A percentile compares a stretch with the other conserved stretches of the same genome.
Evolutionary conservation across 2,888 invertebrate genomes (phyloP).

Genomic region (Lasioglossum leucozonium): DNA sequence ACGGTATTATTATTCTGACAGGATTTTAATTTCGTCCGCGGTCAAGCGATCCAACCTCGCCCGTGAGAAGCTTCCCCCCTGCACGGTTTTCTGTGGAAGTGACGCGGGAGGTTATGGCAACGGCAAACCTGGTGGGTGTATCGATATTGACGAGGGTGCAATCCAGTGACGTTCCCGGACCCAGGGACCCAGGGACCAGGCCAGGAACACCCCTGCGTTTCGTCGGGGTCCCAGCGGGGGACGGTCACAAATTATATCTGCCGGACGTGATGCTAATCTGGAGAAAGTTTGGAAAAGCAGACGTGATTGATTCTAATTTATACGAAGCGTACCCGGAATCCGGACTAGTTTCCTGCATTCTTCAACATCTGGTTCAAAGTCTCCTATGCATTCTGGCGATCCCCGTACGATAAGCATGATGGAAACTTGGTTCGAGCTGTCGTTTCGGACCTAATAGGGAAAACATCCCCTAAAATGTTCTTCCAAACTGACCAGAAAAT

Average conservation of each 20-base stretch:
- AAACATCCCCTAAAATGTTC: neutral
- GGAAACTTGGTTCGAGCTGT: neutral
- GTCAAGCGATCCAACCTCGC: slow-evolving; percentile 61
- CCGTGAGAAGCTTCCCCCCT: slow-evolving; percentile 61
- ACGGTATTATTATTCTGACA: slow-evolving; percentile 83
- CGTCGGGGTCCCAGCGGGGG: slow-evolving; percentile 78
- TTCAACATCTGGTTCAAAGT: neutral
- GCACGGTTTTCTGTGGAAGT: slow-evolving; percentile 58
- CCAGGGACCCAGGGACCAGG: slow-evolving; percentile 67
- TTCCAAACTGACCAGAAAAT: neutral
- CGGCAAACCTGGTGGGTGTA: slow-evolving; percentile 75
- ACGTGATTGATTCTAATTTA: slow-evolving; percentile 80
- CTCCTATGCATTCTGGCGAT: neutral
- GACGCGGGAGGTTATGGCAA: slow-evolving; percentile 45
- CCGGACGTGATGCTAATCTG: slow-evolving; percentile 83
- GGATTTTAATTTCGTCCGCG: slow-evolving; percentile 83
- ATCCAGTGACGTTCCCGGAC: slow-evolving; percentile 78
- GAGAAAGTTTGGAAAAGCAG: slow-evolving; percentile 83
- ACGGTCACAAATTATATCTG: slow-evolving; percentile 83
- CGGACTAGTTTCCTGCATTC: slow-evolving; percentile 10
- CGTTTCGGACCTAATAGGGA: neutral
- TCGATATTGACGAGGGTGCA: slow-evolving; percentile 85
- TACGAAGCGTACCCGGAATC: slow-evolving; percentile 57
- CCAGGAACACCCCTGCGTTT: slow-evolving; percentile 69
- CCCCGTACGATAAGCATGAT: neutral